Percentiles rank a stretch among this genome's conserved stretches.
Conservation (phyloP, 2,888 invertebrate genomes). For the Crematogaster levior region DNA sequence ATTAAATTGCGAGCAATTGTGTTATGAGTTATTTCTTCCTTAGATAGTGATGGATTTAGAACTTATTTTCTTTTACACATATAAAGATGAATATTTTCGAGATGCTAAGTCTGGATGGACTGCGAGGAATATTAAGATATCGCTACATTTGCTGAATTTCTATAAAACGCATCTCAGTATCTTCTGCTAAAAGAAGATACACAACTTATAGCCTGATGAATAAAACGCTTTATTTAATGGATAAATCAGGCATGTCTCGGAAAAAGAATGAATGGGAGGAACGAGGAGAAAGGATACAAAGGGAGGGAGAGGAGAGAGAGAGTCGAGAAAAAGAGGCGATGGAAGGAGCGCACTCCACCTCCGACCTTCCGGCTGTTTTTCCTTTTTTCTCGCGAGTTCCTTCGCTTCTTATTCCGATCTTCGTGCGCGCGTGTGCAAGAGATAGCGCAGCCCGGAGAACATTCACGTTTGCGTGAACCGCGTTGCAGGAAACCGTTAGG, state of each 20-base stretch:
- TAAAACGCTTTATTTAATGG: neutral
- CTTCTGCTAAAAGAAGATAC: neutral
- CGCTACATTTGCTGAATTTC: neutral
- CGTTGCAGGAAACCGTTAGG: conserved; percentile 79
- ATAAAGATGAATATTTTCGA: neutral
- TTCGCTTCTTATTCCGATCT: conserved; percentile 51
- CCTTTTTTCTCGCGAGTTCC: conserved; percentile 44
- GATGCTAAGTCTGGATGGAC: too few relatives aligned
- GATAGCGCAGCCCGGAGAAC: conserved; percentile 74
- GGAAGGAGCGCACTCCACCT: conserved; percentile 53
- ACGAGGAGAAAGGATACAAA: conserved; percentile 41
- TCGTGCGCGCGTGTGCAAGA: conserved; percentile 53
- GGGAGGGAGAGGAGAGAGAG: too few relatives aligned
- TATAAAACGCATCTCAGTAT: neutral
- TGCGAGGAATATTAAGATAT: neutral
- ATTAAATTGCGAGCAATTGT: conserved; percentile 19
- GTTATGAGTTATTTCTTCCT: neutral
- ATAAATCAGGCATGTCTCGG: conserved; percentile 4
- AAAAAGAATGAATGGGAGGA: conserved; percentile 1
- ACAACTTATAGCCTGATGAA: neutral
- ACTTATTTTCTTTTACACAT: neutral
- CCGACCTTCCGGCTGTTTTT: conserved; percentile 56
- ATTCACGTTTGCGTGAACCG: conserved; percentile 76
- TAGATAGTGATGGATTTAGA: neutral
- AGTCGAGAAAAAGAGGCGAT: neutral